Percentiles rank a stretch among this genome's conserved stretches.
These are phyloP conservation scores for Hydrophis major DNA, from an alignment of 2,797 vertebrate genomes.

Conservation along the genomic window DNA sequence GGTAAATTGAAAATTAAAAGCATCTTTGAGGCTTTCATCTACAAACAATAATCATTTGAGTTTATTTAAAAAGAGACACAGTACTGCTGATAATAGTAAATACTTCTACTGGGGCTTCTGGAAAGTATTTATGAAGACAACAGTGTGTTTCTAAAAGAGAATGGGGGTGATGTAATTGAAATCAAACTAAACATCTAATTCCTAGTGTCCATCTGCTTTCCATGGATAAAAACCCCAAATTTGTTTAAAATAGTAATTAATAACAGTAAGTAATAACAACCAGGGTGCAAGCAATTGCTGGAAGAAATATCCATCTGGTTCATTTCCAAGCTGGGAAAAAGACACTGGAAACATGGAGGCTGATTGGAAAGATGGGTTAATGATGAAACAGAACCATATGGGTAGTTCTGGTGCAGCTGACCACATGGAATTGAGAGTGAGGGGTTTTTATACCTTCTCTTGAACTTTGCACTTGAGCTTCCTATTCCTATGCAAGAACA, in stretches of 20 bases:
- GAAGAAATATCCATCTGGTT: no score
- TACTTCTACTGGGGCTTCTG: neutral
- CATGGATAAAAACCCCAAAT: constrained; percentile 31
- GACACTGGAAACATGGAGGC: no score
- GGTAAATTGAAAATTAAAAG: constrained; percentile 29
- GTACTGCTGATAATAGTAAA: constrained; percentile 20
- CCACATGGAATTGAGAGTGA: no score
- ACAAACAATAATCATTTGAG: constrained; percentile 13
- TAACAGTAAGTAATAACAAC: constrained; percentile 27
- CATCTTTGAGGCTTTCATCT: neutral
- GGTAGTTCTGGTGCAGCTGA: no score
- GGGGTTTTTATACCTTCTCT: no score
- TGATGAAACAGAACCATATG: no score
- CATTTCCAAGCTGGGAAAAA: no score
- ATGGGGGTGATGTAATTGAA: constrained; percentile 5
- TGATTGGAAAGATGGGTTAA: no score
- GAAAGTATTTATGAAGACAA: constrained; percentile 5
- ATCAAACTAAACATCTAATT: constrained; percentile 19
- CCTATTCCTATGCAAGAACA: no score
- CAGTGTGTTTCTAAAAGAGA: constrained; percentile 24
- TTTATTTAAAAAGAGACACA: constrained; percentile 1
- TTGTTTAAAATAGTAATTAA: constrained; percentile 21
- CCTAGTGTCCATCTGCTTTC: constrained; percentile 11
- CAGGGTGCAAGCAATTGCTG: neutral
- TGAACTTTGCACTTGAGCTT: no score